Evolutionary conservation across 1,140 invertebrate genomes (phyloP), one percentile per base, ranked within the genome.

Genomic region (Steinernema feltiae): DNA sequence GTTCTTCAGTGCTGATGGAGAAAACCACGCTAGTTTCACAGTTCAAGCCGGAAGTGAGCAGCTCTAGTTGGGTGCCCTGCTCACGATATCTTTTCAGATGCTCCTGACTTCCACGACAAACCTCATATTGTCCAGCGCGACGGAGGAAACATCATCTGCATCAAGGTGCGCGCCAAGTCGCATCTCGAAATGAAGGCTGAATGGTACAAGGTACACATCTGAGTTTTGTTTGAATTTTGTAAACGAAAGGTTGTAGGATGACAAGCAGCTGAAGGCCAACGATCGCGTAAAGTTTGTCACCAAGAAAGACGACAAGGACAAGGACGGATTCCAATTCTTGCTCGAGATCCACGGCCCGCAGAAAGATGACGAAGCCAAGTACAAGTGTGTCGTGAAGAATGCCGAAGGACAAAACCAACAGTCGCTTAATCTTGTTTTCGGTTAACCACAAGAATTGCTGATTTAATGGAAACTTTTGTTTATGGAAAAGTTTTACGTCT

Each of bases 121-220:
- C 84, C 84, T 41, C 85, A 85, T 77, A 85, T 85, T 80, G 81
- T 86, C 24, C 84, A 85, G 74, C 78, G 81, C 75, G 84, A 85
- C 72, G 78, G 77, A 30, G 84, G 84, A 32, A 85, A 86, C 71
- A 75, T 85, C 21, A 83, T 84, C 73, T 71, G 74, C 31, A 85
- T 85, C 53, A 85, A 85, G 69, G 83, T 80, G n/a, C 80, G 84
- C 35, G 84, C 79, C 48, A 85, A 85, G 76, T 86, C 84, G 15
- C 82, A 83, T 72, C 73, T 84, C n/a, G 84, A 85, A 72, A 80
- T 85, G 77, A 85, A 80, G 35, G 82, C 83, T 15, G 83, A 85
- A 48, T 85, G 84, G 84, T 85, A 80, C 74, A 85, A 85, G 74
- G 83, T 83, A 74, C 29, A 30, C 30, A n/a, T 74, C 30, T 46